Conservation (phyloP, 2,888 invertebrate genomes). For the Therioaphis trifolii region DNA sequence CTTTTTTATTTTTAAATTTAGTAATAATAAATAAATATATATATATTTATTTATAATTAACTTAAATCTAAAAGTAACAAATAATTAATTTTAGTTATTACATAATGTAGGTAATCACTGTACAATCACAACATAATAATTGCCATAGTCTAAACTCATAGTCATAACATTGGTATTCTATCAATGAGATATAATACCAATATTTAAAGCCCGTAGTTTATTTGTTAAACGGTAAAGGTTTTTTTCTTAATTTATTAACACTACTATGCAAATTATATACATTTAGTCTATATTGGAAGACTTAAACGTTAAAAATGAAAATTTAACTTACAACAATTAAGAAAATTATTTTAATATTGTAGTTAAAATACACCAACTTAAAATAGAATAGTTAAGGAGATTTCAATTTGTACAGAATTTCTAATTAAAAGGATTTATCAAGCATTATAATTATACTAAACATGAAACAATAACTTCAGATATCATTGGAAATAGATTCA, state of each 20-base stretch:
- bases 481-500: too few species aligned
- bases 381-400: not conserved
- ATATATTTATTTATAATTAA: not conserved
- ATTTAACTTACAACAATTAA: not conserved
- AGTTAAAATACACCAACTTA: conserved; percentile 5
- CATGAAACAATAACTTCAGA: too few species aligned
- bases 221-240: not conserved
- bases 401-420: not conserved
- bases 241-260: not conserved
- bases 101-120: conserved; percentile 13
- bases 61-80: conserved; percentile 34
- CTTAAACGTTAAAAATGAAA: conserved; percentile 7
- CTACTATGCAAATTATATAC: not conserved
- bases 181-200: conserved; percentile 6
- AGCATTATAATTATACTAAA: too few species aligned
- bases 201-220: not conserved
- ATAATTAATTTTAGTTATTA: conserved; percentile 37
- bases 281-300: conserved; percentile 28
- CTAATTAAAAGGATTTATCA: not conserved
- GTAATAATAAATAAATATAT: conserved; percentile 14
- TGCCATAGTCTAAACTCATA: conserved; percentile 14
- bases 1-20: not conserved
- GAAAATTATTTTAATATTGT: not conserved
- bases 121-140: conserved; percentile 37
- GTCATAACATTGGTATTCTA: conserved; percentile 32